Base-by-base conservation (phyloP, 2,888 invertebrate genomes). In the Bugula neritina region DNA sequence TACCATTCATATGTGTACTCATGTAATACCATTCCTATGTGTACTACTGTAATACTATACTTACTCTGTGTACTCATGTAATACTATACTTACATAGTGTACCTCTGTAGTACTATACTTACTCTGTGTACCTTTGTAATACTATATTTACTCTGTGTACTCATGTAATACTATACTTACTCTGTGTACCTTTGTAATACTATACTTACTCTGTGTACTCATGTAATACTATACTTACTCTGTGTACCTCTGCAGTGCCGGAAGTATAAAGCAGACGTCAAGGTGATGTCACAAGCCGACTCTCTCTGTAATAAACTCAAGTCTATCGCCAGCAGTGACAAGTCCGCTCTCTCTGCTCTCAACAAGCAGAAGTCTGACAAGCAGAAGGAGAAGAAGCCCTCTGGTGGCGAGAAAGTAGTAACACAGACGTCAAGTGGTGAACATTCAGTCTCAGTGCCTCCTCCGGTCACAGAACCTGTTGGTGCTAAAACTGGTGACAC, bases 281-380 rank as follows among this genome's bases (percentile, higher is more conserved):
- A 78, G 63, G 81, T 85, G 25, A 79, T 79, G 73, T 75, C 79
- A 73, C 84, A 84, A 73, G 82, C 85, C 0, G 84, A 85, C 72
- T 78, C 77, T 21, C 80, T 85, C 35, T 84, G 84, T 76, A 81
- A 82, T 76, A 83, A 82, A 73, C 84, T 84, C 74, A 84, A 84
- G 76, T 77, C 76, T n/a, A 75, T 83, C 5, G 57, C 57, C 5
- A 25, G 23, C 57, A 57, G 57, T 57, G 57, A 57, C 25, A 57
- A 25, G 57, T 23, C 57, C n/a, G 57, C 57, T 23, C n/a, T 57
- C 25, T 23, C 57, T 5, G 57, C 57, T n/a, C 57, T 57, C 25
- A 57, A 5, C n/a, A 57, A 57, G n/a, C 57, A 57, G 10, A 57
- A 57, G 57, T 23, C 23, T 25, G 57, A 57, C n/a, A 57, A 57